Conservation (phyloP, 2,888 invertebrate genomes). For the Drosophila ezoana region DNA sequence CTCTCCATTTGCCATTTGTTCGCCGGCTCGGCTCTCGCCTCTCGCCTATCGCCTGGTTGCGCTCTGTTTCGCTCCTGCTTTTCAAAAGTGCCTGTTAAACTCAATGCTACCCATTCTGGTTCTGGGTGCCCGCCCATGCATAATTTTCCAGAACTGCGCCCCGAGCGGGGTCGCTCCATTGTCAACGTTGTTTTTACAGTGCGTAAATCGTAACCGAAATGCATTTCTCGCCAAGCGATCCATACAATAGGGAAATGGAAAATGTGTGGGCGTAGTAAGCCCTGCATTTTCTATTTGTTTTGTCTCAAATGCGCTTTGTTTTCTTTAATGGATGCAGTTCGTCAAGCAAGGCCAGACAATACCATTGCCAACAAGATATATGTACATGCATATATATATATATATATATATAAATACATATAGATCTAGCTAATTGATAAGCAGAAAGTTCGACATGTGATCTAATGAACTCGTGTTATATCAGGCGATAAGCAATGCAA, state of each 20-base stretch:
- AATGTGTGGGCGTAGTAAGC: constrained; percentile 56
- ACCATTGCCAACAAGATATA: too few relatives aligned
- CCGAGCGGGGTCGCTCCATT: constrained; percentile 38
- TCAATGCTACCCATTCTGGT: constrained; percentile 3
- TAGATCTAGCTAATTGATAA: constrained; percentile 40
- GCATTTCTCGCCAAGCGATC: constrained; percentile 33
- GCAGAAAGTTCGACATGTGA: constrained; percentile 6
- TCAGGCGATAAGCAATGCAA: constrained; percentile 28
- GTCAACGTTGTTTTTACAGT: constrained; percentile 41
- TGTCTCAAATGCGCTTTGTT: constrained; percentile 36
- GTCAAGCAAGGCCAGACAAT: constrained; percentile 29
- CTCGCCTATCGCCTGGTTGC: constrained; percentile 35
- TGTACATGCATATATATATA: too few relatives aligned
- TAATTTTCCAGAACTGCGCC: constrained; percentile 56
- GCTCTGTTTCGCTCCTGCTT: constrained; percentile 63
- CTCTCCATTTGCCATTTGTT: constrained; percentile 30
- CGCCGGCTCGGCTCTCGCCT: not conserved
- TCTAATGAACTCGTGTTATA: constrained; percentile 27
- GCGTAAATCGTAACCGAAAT: constrained; percentile 50
- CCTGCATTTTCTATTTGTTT: constrained; percentile 24
- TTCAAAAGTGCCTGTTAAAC: constrained; percentile 11
- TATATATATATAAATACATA: not conserved
- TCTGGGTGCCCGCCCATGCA: constrained; percentile 72
- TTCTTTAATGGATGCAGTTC: constrained; percentile 29
- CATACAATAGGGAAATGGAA: constrained; percentile 41